Evolutionary conservation across 37 sponge, comb jelly and placozoan genomes (phyloP).

Genomic region (Spongia lamella): DNA sequence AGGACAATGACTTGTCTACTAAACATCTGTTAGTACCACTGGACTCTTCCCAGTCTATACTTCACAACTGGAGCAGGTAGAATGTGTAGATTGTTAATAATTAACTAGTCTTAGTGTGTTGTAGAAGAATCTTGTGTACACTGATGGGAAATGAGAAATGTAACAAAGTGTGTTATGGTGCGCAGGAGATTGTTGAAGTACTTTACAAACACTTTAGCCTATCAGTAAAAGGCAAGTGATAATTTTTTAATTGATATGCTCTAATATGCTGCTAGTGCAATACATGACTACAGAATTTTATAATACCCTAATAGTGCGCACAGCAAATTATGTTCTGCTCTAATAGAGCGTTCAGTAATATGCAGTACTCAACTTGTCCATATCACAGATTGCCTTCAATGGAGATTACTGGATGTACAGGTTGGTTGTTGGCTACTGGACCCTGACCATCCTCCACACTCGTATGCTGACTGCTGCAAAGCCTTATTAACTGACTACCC

Average conservation of each 20-base stretch:
- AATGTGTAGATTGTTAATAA: neutral
- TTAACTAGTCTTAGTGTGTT: too few species aligned
- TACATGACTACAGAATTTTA: too few species aligned
- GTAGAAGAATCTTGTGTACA: too few species aligned
- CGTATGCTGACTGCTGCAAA: constrained; percentile 7
- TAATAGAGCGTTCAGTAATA: neutral
- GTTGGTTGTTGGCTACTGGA: constrained; percentile 66
- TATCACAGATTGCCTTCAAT: constrained; percentile 26
- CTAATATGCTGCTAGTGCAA: neutral
- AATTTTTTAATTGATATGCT: neutral
- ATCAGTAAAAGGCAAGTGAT: neutral
- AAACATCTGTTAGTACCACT: constrained; percentile 2
- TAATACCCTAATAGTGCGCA: too few species aligned
- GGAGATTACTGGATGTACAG: constrained; percentile 45
- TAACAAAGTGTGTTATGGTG: constrained; percentile 46
- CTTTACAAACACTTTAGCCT: constrained; percentile 26
- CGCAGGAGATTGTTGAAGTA: constrained; percentile 37
- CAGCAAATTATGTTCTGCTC: too few species aligned
- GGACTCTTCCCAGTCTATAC: neutral
- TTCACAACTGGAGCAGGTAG: constrained; percentile 14
- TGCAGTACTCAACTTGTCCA: neutral
- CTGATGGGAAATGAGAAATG: constrained; percentile 10
- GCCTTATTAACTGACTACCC: too few species aligned
- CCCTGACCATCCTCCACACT: constrained; percentile 45
- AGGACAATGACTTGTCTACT: neutral